Evolutionary conservation across 1,140 invertebrate genomes (phyloP), one percentile per base, ranked within the genome.

Genomic region (Hyles euphorbiae): DNA sequence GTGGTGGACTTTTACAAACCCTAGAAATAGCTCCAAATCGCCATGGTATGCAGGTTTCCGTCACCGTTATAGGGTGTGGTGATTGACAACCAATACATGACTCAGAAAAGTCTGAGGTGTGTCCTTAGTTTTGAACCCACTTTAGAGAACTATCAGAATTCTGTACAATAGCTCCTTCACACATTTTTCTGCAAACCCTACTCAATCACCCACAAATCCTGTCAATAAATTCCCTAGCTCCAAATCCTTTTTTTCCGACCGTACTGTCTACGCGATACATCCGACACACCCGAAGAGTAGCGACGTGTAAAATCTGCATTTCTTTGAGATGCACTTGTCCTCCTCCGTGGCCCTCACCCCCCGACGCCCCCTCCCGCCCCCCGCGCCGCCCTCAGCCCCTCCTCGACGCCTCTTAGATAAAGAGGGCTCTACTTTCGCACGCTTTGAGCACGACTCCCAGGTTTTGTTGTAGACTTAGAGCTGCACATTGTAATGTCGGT

Each of bases 301-400:
- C 85, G 83, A 86, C 85, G 83, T 86, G 85, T 88, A 86, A 86
- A 88, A 88, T 88, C 85, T 87, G 84, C 84, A 87, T 87, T 87
- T 87, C 84, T 87, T 87, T 87, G 84, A 87, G 84, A 84, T 87
- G 84, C 84, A 87, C 84, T 87, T 87, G 84, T 87, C 64, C 68
- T 66, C 70, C 74, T 65, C 66, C 62, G 32, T 47, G 48, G 40
- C 50, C 51, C 45, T 60, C 55, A 34, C 40, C 44, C 52, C 44
- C 58, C 61, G 46, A 10, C 50, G 50, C 54, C 53, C 48, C 48
- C 44, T 43, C 56, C 51, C 50, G 40, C 48, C 48, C 48, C 46
- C 59, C 67, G 60, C 60, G 51, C n/a, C 49, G 12, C 33, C 36
- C 45, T 47, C 57, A 50, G 45, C 49, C 44, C 36, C 50, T 44